Evolutionary conservation across 2,113 vertebrate species (phyloP).

Genomic region (Cyanoramphus novaezelandiae): DNA sequence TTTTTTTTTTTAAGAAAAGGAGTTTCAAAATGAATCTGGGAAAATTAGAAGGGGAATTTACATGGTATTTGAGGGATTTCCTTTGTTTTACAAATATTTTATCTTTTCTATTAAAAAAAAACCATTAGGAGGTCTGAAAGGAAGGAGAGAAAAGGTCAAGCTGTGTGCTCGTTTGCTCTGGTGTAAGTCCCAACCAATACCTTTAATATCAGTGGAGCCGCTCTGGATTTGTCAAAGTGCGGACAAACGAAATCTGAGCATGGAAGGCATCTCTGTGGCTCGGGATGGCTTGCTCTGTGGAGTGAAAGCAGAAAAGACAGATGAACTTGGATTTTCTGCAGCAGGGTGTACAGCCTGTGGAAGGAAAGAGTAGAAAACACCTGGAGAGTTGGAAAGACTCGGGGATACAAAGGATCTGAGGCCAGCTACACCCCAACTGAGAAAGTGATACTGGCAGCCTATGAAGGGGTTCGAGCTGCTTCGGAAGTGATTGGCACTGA

Average conservation of each 20-base stretch:
- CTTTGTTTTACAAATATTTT: conserved; percentile 58
- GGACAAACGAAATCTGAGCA: background rate
- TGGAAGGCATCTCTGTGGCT: fast-evolving
- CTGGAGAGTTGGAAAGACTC: fast-evolving
- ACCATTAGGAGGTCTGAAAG: conserved; percentile 15
- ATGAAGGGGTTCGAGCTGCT: too few relatives aligned
- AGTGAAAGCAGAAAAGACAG: fast-evolving
- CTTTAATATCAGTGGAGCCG: conserved; percentile 16
- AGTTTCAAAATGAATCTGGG: conserved; percentile 4
- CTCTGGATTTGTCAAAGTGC: background rate
- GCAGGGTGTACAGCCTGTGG: fast-evolving
- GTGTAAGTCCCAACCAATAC: conserved; percentile 40
- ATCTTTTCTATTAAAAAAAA: conserved; percentile 57
- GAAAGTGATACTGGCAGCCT: too few relatives aligned
- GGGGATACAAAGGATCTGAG: too few relatives aligned
- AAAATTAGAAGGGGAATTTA: conserved; percentile 63
- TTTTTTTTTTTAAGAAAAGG: background rate
- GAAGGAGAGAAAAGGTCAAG: conserved; percentile 59
- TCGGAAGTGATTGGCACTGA: too few relatives aligned
- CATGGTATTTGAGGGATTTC: conserved; percentile 67
- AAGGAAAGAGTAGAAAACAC: too few relatives aligned
- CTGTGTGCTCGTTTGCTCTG: conserved; percentile 44
- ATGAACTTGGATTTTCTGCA: too few relatives aligned
- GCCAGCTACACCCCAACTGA: too few relatives aligned
- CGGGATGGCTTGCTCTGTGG: fast-evolving